phyloP scores from a whole-genome alignment of 2,797 vertebrate genomes.

The Acanthopagrus latus region DNA sequence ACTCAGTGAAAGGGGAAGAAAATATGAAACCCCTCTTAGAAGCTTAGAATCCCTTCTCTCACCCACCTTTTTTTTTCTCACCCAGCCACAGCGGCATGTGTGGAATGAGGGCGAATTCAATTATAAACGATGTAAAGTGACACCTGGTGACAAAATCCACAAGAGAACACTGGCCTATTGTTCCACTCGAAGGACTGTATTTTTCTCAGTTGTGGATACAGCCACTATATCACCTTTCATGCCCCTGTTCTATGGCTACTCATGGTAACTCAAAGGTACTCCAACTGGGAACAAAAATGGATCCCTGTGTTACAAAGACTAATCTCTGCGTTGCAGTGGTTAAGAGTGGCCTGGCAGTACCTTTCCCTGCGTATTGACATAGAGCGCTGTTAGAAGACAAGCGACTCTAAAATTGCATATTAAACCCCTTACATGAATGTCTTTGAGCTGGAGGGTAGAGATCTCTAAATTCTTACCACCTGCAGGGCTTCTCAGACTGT shows the following conservation, averaged over 20 bases:
- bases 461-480: slow-evolving; percentile 21
- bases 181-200: slow-evolving; percentile 31
- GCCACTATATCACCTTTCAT: slow-evolving; percentile 27
- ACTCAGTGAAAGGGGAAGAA: slow-evolving; percentile 37
- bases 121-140: slow-evolving; percentile 46
- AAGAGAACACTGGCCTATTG: slow-evolving; percentile 33
- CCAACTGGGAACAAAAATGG: neutral
- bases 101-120: slow-evolving; percentile 22
- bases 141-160: slow-evolving; percentile 29
- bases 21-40: slow-evolving; percentile 27
- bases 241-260: slow-evolving; percentile 1
- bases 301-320: slow-evolving; percentile 6
- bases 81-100: slow-evolving; percentile 1
- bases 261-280: neutral
- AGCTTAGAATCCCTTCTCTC: slow-evolving; percentile 23
- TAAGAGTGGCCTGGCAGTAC: slow-evolving; percentile 10
- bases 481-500: slow-evolving; percentile 17
- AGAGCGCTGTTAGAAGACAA: slow-evolving; percentile 15
- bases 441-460: slow-evolving; percentile 14
- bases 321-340: slow-evolving; percentile 29
- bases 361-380: slow-evolving; percentile 10
- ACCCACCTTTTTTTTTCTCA: neutral
- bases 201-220: slow-evolving; percentile 13
- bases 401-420: slow-evolving; percentile 32
- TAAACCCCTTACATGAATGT: slow-evolving; percentile 3